phyloP scores from a whole-genome alignment of 2,113 vertebrate species.

The Mormyrus lacerda region DNA sequence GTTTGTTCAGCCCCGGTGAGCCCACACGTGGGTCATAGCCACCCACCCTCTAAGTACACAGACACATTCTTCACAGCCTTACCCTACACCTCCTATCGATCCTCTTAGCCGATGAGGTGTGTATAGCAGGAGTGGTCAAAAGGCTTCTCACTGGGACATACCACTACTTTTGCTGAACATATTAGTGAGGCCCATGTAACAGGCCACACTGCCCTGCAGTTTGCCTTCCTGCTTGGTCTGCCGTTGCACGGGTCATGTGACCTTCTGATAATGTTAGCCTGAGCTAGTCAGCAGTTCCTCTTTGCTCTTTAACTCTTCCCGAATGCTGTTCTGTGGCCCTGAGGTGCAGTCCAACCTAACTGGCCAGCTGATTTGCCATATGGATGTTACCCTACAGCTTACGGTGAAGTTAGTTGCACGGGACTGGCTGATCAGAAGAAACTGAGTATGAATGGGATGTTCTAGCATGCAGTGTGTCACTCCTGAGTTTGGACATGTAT shows the following conservation, averaged over 20 bases:
- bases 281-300: background rate
- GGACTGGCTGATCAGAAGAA: background rate
- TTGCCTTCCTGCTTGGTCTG: background rate
- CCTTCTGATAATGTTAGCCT: background rate
- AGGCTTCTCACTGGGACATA: background rate
- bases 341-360: background rate
- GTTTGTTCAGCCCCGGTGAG: background rate
- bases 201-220: background rate
- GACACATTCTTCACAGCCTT: background rate
- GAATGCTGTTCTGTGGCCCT: background rate
- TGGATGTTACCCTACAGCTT: background rate
- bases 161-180: background rate
- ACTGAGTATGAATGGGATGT: background rate
- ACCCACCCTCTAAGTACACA: constrained; percentile 22
- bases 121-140: background rate
- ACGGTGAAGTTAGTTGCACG: background rate
- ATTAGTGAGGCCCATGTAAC: background rate
- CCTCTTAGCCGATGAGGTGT: background rate
- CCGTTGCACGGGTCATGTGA: background rate
- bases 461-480: background rate
- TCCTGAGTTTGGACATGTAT: background rate
- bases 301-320: background rate
- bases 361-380: background rate
- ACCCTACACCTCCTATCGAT: background rate
- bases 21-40: background rate